Percentiles rank a stretch among this genome's conserved stretches.
Evolutionary conservation across 1,140 invertebrate genomes (phyloP).

Genomic region (Pristionchus pacificus): DNA sequence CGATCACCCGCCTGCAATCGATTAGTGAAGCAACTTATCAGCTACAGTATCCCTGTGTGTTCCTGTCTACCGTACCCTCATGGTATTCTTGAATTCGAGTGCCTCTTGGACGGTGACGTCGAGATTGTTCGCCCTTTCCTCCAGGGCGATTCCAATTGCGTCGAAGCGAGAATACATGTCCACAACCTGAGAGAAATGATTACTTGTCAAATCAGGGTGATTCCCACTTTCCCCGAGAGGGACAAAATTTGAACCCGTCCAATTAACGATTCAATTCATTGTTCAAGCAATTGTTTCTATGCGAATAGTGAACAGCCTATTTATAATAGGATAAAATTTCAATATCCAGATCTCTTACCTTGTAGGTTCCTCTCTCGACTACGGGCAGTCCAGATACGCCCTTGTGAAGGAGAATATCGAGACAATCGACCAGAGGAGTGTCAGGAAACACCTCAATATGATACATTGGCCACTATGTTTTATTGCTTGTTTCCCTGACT

Average conservation of each 20-base stretch:
- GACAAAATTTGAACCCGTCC: too few relatives aligned
- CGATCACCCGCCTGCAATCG: constrained; percentile 24
- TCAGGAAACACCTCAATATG: constrained; percentile 25
- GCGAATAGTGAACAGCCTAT: too few relatives aligned
- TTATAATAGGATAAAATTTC: not conserved
- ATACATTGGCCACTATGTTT: too few relatives aligned
- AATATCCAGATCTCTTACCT: constrained; percentile 2
- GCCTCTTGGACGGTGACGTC: constrained; percentile 29
- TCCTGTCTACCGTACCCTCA: constrained; percentile 7
- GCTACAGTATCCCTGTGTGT: not conserved
- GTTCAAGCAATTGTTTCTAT: too few relatives aligned
- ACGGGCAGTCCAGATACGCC: constrained; percentile 30
- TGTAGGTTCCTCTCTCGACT: constrained; percentile 27
- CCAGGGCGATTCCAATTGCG: constrained; percentile 27
- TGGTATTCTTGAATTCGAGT: constrained; percentile 27
- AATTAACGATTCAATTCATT: too few relatives aligned
- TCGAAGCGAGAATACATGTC: constrained; percentile 32
- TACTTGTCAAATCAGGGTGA: not conserved
- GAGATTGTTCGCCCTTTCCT: constrained; percentile 17
- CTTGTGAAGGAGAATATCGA: constrained; percentile 33
- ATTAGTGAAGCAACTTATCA: not conserved
- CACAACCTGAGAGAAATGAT: constrained; percentile 21
- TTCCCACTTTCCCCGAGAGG: too few relatives aligned
- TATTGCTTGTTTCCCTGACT: too few relatives aligned
- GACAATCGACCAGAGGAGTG: constrained; percentile 26